A percentile compares a stretch with the other conserved stretches of the same genome.
These are phyloP conservation scores for Patiria pectinifera DNA, from an alignment of 53 echinoderm and acorn worm species.

Conservation along the genomic window DNA sequence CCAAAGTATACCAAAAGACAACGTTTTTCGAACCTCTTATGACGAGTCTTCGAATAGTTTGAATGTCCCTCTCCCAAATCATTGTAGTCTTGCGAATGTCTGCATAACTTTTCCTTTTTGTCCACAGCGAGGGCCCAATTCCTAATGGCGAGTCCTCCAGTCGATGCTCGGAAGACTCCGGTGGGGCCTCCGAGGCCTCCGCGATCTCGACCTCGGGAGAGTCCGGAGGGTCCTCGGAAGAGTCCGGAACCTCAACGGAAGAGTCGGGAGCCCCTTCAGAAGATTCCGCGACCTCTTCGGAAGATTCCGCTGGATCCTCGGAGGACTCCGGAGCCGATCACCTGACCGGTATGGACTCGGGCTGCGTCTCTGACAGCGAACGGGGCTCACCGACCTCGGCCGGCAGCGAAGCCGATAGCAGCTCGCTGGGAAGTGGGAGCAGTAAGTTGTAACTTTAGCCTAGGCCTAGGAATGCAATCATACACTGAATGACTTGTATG, in stretches of 20 bases:
- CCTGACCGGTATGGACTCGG: conserved; percentile 60
- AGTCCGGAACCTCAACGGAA: not conserved
- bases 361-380: conserved; percentile 55
- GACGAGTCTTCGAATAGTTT: no score
- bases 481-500: not conserved
- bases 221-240: conserved; percentile 32
- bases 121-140: not conserved
- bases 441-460: conserved; percentile 22
- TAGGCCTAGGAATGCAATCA: not conserved
- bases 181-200: not conserved
- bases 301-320: conserved; percentile 33
- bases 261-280: conserved; percentile 10
- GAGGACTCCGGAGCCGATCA: conserved; percentile 54
- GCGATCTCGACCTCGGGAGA: conserved; percentile 16
- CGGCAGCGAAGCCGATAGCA: conserved; percentile 57
- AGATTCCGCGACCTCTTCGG: conserved; percentile 20
- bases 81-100: not conserved
- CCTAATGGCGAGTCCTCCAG: not conserved
- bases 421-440: conserved; percentile 53
- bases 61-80: not conserved
- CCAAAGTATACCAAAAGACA: no score
- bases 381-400: conserved; percentile 49
- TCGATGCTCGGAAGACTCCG: not conserved
- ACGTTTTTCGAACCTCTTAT: no score
- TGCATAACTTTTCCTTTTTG: not conserved